phyloP scores from a whole-genome alignment of 2,797 vertebrate species.

The Peromyscus aztecus region DNA sequence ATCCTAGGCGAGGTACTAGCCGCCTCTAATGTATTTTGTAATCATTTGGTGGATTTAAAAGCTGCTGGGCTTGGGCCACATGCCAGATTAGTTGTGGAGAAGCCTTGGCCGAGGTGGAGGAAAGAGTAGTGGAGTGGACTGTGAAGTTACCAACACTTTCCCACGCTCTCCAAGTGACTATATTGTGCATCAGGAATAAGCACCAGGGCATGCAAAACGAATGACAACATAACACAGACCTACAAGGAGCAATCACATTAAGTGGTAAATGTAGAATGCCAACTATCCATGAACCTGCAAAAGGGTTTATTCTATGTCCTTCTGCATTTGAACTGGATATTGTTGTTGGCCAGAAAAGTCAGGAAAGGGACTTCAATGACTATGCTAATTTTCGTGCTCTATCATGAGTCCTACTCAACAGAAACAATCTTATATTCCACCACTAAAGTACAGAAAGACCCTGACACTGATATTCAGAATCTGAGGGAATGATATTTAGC shows the following conservation, averaged over 20 bases:
- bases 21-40: not conserved
- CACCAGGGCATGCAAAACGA: not conserved
- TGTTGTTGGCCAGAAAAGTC: not conserved
- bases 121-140: not conserved
- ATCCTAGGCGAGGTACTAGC: not conserved
- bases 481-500: not conserved
- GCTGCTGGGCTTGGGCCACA: accelerated
- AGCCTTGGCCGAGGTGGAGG: accelerated
- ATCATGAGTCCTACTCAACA: not conserved
- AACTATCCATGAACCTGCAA: not conserved
- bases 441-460: not conserved
- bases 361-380: not conserved
- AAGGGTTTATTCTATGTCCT: not conserved
- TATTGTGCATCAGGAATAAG: not conserved
- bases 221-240: not conserved
- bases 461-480: not conserved
- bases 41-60: not conserved
- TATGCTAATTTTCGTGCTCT: not conserved
- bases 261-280: not conserved
- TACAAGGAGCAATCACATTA: too few relatives aligned
- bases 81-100: not conserved
- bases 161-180: not conserved
- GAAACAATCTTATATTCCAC: not conserved
- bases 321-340: not conserved
- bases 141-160: not conserved